phyloP scores from a whole-genome alignment of 2,797 vertebrate genomes.

The Argya squamiceps region DNA sequence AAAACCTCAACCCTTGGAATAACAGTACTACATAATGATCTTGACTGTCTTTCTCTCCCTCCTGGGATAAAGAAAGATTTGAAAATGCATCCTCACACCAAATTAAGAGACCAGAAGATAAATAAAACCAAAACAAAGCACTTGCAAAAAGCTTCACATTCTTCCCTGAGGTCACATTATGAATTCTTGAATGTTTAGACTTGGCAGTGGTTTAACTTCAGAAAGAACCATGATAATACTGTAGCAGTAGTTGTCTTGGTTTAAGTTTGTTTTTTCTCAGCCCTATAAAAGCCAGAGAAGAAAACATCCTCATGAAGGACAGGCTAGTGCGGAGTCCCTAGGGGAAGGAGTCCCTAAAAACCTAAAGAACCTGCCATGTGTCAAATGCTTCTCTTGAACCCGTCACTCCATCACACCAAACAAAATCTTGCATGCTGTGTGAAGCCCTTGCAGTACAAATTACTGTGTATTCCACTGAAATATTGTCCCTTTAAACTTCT shows the following conservation, averaged over 20 bases:
- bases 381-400: neutral
- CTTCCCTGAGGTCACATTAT: neutral
- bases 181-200: neutral
- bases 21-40: neutral
- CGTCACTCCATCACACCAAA: neutral
- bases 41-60: neutral
- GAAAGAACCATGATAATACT: neutral
- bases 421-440: neutral
- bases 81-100: slow-evolving; percentile 10
- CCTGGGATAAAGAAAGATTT: neutral
- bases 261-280: neutral
- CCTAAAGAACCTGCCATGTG: neutral
- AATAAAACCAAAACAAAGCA: slow-evolving; percentile 30
- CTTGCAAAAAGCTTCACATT: neutral
- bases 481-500: neutral
- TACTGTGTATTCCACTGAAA: neutral
- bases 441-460: neutral
- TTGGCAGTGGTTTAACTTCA: slow-evolving; percentile 15
- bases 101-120: neutral
- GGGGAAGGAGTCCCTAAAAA: neutral
- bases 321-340: neutral
- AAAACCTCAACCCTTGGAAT: neutral
- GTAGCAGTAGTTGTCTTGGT: neutral
- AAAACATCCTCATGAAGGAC: neutral
- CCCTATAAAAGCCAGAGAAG: neutral